Percentiles rank a stretch among this genome's conserved stretches.
phyloP scores from a whole-genome alignment of 1,140 invertebrate genomes.

The Apis dorsata region DNA sequence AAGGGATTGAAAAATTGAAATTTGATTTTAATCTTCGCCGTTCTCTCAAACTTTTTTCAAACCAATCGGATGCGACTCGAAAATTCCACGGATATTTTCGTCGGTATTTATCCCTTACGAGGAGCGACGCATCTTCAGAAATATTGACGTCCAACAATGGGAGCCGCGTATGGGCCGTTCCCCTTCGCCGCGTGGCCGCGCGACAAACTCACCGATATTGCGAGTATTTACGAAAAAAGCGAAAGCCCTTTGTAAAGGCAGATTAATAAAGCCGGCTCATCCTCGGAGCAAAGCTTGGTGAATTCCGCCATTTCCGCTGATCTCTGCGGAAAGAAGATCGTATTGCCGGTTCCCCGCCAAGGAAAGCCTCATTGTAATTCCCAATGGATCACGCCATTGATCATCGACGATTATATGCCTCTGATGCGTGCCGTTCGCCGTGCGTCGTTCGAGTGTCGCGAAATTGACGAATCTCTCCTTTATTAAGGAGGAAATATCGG shows the following conservation, averaged over 20 bases:
- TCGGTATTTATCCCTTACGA: not conserved
- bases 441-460: not conserved
- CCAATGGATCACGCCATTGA: constrained; percentile 47
- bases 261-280: constrained; percentile 80
- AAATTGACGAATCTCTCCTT: not conserved
- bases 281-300: constrained; percentile 69
- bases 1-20: not conserved
- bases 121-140: constrained; percentile 39
- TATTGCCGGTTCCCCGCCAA: constrained; percentile 38
- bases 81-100: not conserved
- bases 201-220: constrained; percentile 60
- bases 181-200: constrained; percentile 40
- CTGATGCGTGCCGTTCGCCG: not conserved
- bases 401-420: constrained; percentile 42
- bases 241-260: constrained; percentile 69
- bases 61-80: not conserved
- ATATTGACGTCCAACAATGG: constrained; percentile 60
- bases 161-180: constrained; percentile 34
- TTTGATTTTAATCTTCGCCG: not conserved
- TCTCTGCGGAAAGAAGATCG: constrained; percentile 68
- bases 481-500: not conserved
- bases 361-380: constrained; percentile 40
- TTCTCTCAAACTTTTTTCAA: not conserved
- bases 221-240: constrained; percentile 69
- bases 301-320: constrained; percentile 76